A percentile compares a stretch with the other conserved stretches of the same genome.
These are phyloP conservation scores for Lepidurus arcticus DNA, from an alignment of 1,140 invertebrate genomes.

Conservation along the genomic window DNA sequence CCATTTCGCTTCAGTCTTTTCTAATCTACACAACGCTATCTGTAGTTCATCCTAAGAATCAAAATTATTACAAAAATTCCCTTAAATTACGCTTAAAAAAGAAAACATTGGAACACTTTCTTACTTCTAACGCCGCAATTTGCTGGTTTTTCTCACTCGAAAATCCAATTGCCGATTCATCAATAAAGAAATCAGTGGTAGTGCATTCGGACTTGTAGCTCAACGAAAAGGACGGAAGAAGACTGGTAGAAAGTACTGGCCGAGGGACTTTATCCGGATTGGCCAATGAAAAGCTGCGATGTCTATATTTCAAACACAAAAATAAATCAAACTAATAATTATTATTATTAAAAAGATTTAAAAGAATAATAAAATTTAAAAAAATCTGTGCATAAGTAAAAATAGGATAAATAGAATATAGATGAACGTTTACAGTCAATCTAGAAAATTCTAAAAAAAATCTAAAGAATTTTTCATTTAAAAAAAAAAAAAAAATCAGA, in stretches of 20 bases:
- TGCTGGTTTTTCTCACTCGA: background rate
- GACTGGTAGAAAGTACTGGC: conserved; percentile 40
- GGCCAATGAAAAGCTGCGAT: conserved; percentile 41
- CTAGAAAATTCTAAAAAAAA: background rate
- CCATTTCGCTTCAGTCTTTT: background rate
- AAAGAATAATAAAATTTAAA: background rate
- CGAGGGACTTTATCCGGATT: conserved; percentile 40
- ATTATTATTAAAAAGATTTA: too few species aligned
- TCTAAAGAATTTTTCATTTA: conserved; percentile 43
- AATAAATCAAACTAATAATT: too few species aligned
- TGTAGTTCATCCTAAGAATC: background rate
- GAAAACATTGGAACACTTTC: background rate
- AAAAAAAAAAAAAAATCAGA: conserved; percentile 37
- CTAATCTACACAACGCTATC: background rate
- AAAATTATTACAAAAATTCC: background rate
- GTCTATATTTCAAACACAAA: conserved; percentile 44
- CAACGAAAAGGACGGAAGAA: conserved; percentile 44
- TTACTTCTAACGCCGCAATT: background rate
- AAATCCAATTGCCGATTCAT: conserved; percentile 58
- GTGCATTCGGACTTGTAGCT: conserved; percentile 56
- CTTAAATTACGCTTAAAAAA: too few species aligned
- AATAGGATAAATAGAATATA: too few species aligned
- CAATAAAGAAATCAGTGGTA: conserved; percentile 76
- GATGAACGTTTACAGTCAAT: too few species aligned
- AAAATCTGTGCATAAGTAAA: too few species aligned